A percentile compares a stretch with the other conserved stretches of the same genome.
These are phyloP conservation scores for Coelopa frigida DNA, from an alignment of 1,140 invertebrate genomes.

Conservation along the genomic window DNA sequence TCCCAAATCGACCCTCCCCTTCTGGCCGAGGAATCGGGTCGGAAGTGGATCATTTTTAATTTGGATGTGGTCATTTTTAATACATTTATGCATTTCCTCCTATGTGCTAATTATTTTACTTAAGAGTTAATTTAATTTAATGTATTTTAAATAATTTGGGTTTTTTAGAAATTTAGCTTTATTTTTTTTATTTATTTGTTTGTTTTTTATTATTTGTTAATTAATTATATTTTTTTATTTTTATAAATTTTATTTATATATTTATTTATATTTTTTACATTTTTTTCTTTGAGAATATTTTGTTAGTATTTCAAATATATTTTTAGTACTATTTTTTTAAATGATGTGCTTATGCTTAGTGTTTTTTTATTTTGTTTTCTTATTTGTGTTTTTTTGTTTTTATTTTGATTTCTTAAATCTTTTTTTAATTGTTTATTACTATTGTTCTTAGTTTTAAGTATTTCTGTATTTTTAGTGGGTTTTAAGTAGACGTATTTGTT, in stretches of 20 bases:
- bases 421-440: conserved; percentile 1
- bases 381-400: background rate
- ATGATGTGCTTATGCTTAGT: too few relatives aligned
- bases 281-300: too few relatives aligned
- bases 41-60: too few relatives aligned
- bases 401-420: conserved; percentile 6
- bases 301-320: background rate
- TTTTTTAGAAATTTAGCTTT: background rate
- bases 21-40: too few relatives aligned
- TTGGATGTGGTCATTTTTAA: too few relatives aligned
- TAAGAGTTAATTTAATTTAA: too few relatives aligned
- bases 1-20: too few relatives aligned
- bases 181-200: background rate
- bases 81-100: too few relatives aligned
- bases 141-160: too few relatives aligned
- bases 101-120: too few relatives aligned
- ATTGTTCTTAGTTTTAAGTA: background rate
- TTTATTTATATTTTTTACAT: background rate
- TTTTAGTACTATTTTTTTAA: background rate
- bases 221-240: conserved; percentile 1
- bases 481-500: conserved; percentile 1
- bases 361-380: background rate
- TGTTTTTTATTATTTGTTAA: background rate
- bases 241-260: background rate
- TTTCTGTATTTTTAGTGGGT: background rate